Percentiles rank a stretch among this genome's conserved stretches.
phyloP scores from a whole-genome alignment of 1,140 invertebrate species.

The Danaus plexippus region DNA sequence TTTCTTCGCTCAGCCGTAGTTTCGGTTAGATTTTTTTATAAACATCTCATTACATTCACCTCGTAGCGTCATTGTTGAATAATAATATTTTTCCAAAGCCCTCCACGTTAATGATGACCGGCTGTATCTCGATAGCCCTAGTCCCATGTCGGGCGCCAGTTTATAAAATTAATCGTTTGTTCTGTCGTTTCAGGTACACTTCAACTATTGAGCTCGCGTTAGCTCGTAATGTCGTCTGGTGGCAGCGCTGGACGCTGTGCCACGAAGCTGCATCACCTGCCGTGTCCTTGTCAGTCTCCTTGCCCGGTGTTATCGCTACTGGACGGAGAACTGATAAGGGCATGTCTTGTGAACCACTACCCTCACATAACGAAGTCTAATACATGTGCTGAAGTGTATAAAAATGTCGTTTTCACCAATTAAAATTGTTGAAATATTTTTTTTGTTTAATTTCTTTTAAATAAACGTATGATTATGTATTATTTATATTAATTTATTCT shows the following conservation, averaged over 20 bases:
- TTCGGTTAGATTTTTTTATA: not conserved
- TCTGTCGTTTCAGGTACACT: conserved; percentile 15
- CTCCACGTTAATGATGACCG: not conserved
- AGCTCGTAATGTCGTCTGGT: no score
- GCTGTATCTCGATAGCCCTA: not conserved
- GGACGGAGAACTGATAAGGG: conserved; percentile 71
- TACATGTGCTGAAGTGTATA: no score
- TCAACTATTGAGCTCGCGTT: no score
- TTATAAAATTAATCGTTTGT: conserved; percentile 6
- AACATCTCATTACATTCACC: not conserved
- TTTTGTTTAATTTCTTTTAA: no score
- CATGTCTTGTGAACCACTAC: conserved; percentile 39
- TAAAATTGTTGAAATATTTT: no score
- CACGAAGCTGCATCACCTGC: conserved; percentile 4
- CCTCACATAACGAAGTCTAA: conserved; percentile 15
- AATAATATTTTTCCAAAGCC: conserved; percentile 3
- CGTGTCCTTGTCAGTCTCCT: conserved; percentile 66
- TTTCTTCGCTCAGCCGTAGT: not conserved
- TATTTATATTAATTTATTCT: no score
- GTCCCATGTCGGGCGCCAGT: conserved; percentile 20
- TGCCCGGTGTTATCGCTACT: conserved; percentile 64
- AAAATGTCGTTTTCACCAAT: no score
- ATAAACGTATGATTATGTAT: no score
- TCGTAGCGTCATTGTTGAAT: no score
- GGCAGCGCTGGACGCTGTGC: no score